Conservation (phyloP, 1,140 invertebrate species). For the Acromyrmex echinatior region DNA sequence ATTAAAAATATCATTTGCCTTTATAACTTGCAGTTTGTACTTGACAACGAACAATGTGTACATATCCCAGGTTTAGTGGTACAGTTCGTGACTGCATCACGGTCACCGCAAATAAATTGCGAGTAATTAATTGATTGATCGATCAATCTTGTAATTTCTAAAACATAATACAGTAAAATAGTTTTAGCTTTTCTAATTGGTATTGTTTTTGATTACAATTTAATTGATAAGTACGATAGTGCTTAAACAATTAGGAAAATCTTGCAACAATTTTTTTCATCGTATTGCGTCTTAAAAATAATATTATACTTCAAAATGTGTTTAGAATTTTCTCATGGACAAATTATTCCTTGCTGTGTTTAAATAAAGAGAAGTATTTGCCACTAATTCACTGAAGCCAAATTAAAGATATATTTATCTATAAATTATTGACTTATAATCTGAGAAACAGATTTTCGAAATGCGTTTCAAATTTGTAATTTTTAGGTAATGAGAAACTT, state of each 20-base stretch:
- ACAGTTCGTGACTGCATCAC: background rate
- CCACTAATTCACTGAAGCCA: background rate
- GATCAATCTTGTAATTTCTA: background rate
- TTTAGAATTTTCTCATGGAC: no score
- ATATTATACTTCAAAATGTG: background rate
- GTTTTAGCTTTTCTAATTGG: background rate
- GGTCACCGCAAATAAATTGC: conserved; percentile 5
- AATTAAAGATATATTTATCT: background rate
- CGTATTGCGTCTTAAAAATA: background rate
- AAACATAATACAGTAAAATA: no score
- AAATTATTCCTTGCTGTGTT: no score
- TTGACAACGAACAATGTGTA: conserved; percentile 37
- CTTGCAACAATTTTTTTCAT: background rate
- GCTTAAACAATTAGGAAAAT: background rate
- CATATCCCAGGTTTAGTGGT: background rate
- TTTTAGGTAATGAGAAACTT: no score
- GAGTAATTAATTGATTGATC: conserved; percentile 18
- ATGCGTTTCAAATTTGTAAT: no score
- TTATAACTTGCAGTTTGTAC: conserved; percentile 49
- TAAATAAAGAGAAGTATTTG: background rate
- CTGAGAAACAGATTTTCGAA: no score
- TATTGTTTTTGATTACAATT: background rate
- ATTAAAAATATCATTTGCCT: conserved; percentile 61
- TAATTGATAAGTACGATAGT: background rate
- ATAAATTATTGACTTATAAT: background rate